phyloP scores from a whole-genome alignment of 2,888 invertebrate genomes.

The Listrodromus nycthemerus region DNA sequence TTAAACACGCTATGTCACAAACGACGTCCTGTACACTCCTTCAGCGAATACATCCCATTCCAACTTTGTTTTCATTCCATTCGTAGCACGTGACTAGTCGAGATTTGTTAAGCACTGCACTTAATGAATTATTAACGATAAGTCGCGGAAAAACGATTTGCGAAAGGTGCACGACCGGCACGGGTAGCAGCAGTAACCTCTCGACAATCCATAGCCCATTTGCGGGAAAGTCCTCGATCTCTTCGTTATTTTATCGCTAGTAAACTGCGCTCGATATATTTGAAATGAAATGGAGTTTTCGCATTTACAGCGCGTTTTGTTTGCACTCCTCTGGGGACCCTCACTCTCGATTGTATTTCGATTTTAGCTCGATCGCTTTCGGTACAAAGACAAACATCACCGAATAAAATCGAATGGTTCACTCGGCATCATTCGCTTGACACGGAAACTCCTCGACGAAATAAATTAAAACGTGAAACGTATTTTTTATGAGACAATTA shows the following conservation, averaged over 20 bases:
- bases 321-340: constrained; percentile 4
- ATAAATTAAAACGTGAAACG: background rate
- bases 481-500: background rate
- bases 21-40: background rate
- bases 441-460: background rate
- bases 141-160: constrained; percentile 55
- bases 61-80: constrained; percentile 10
- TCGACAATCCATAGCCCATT: constrained; percentile 52
- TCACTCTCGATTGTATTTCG: background rate
- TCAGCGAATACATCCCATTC: background rate
- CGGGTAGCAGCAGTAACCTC: background rate
- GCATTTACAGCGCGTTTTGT: constrained; percentile 52
- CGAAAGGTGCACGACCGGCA: constrained; percentile 26
- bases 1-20: background rate
- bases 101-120: constrained; percentile 47
- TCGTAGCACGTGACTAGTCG: background rate
- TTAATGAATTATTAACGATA: constrained; percentile 60
- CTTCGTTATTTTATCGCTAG: constrained; percentile 22
- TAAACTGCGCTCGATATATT: constrained; percentile 25
- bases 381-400: constrained; percentile 24
- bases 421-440: too few relatives aligned
- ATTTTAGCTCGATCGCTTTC: constrained; percentile 45
- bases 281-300: constrained; percentile 33
- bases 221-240: constrained; percentile 28
- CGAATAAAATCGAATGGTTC: background rate